These are phyloP conservation scores for Neodiprion pinetum DNA, from an alignment of 1,140 invertebrate species.

Conservation along the genomic window DNA sequence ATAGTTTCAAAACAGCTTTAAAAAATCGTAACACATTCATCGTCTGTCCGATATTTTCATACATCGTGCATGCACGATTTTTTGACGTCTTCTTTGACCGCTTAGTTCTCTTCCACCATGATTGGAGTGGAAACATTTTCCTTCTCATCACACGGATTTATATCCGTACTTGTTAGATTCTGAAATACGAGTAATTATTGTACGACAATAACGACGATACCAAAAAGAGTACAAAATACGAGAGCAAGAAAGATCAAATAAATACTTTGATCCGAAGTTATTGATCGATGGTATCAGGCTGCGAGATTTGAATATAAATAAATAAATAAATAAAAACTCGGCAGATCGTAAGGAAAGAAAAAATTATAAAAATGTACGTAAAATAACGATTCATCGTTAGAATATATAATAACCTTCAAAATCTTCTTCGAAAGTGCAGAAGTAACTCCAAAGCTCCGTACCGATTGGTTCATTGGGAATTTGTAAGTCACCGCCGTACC, in stretches of 20 bases:
- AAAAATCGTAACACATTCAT: no score
- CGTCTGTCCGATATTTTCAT: no score
- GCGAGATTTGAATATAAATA: not conserved
- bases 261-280: not conserved
- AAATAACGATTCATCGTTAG: not conserved
- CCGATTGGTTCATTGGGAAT: slow-evolving; percentile 60
- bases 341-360: not conserved
- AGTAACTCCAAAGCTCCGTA: slow-evolving; percentile 60
- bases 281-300: not conserved
- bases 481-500: slow-evolving; percentile 72
- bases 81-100: no score
- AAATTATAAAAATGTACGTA: not conserved
- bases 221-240: no score
- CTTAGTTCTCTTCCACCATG: no score
- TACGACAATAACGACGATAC: no score
- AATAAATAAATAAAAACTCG: slow-evolving; percentile 14
- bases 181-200: not conserved
- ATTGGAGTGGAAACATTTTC: no score
- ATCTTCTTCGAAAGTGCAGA: slow-evolving; percentile 62
- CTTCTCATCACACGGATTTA: not conserved
- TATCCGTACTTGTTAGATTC: slow-evolving; percentile 9
- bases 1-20: no score
- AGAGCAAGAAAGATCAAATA: not conserved
- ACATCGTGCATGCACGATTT: no score
- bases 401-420: slow-evolving; percentile 61